Base-by-base conservation (phyloP, 2,797 vertebrate genomes). In the Tapirus indicus region DNA sequence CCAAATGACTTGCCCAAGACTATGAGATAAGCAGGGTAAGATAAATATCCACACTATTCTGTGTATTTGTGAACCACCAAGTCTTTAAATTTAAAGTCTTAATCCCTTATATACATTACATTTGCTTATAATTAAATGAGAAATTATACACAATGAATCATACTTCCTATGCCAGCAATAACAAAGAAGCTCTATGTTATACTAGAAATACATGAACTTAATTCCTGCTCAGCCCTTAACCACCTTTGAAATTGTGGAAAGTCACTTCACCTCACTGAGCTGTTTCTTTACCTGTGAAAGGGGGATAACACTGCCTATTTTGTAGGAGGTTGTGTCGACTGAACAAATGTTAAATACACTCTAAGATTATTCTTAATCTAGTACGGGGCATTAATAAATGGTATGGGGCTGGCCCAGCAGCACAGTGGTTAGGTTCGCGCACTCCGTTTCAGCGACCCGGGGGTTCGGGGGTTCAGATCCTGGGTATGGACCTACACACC, bases 71-170 rank as follows among this genome's bases (percentile, higher is more conserved):
- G 88, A 88, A 88, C 27, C 52, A 83, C 10, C 62, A 77, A 62
- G 7, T 41, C 52, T 62, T 78, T 91, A 29, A 83, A 75, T 62
- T 78, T 91, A 29, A 83, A 75, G 17, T 79, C 60, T 72, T 35
- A 93, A 90, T 86, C 56, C 41, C 66, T 64, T 62, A 64, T 5
- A 62, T 74, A 68, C 25, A 27, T 72, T 62, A 41, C 16, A 92
- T 72, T 49, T 88, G 38, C 38, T 83, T 94, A 71, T 17, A 88
- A 54, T 71, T 52, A 87, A 95, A 89, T 78, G 23, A 94, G 29
- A 75, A 94, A 52, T 71, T 84, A 64, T 11, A 89, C 2, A 77
- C 21, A 88, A 5, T 58, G n/a, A 49, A 62, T 72, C 49, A 68
- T 56, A n/a, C 16, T 77, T 21, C 25, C 16, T 77, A 83, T 92